phyloP scores from a whole-genome alignment of 2,113 vertebrate species.

The Piprites chloris region DNA sequence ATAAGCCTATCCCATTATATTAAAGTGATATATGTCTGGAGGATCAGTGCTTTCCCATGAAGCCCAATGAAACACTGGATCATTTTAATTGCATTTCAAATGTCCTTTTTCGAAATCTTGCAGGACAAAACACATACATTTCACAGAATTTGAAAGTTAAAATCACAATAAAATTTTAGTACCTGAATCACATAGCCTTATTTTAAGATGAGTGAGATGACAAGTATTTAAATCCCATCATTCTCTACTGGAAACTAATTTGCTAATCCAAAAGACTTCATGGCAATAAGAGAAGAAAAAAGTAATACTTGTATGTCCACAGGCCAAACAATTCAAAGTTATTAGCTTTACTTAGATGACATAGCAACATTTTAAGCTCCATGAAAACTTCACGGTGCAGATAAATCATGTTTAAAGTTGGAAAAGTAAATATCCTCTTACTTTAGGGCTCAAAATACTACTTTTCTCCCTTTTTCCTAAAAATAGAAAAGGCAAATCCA shows the following conservation, averaged over 20 bases:
- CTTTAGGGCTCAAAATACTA: background rate
- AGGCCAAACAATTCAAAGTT: background rate
- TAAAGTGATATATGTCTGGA: background rate
- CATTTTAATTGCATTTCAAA: background rate
- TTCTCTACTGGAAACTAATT: background rate
- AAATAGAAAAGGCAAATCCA: background rate
- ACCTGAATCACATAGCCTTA: background rate
- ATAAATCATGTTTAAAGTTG: background rate
- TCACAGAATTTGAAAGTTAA: background rate
- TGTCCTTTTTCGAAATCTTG: background rate
- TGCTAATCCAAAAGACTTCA: background rate
- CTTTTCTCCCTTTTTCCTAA: background rate
- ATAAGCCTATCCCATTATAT: background rate
- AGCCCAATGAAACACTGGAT: background rate
- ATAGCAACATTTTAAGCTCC: background rate
- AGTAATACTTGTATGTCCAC: background rate
- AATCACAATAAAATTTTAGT: background rate
- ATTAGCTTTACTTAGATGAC: background rate
- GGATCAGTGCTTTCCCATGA: background rate
- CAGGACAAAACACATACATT: background rate
- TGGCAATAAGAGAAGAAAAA: background rate
- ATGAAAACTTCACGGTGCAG: background rate
- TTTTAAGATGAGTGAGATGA: background rate
- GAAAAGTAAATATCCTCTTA: background rate
- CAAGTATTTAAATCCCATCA: background rate